Evolutionary conservation across 2,797 vertebrate species (phyloP), one percentile per base, ranked within the genome.

Genomic region (Hirundo rustica): DNA sequence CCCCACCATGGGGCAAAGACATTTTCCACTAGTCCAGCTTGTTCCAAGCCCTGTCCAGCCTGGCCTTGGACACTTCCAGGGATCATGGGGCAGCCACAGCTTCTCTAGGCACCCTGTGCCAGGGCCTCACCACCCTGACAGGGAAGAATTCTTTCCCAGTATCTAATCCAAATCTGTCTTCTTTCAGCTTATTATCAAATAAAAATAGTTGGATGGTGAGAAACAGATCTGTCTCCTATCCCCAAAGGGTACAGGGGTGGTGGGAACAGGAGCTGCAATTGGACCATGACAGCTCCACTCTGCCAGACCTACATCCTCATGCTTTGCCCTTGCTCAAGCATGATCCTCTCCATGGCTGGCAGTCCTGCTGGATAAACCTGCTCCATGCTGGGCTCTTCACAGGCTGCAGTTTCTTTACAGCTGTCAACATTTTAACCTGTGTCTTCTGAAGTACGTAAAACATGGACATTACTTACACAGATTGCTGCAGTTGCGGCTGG

Each of bases 21-120:
- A 38, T 1, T 0, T 72, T 7, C 48, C 40, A 54, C 15, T 23
- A 0, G 0, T 12, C 40, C 48, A 62, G 40, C 3, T 0, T 22
- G 18, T 9, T 38, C 48, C 79, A 17, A 38, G 47, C 0, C 18
- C 67, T 1, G 1, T 32, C 67, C n/a, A 54, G 0, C 40, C 57
- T 38, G 48, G n/a, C 40, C 40, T 62, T 18, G 67, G 48, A 7
- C 48, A 38, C 15, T 72, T 1, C 10, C 80, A 72, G 50, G 40
- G 29, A 23, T 40, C 21, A 47, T 44, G 48, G 58, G n/a, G 18
- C 68, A 72, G 67, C 15, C 67, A 62, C 48, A 83, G 19, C 50
- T 62, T 8, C 48, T 47, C 40, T 54, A 67, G n/a, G 18, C 50
- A 64, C 40, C 40, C 50, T 72, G 58, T 54, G 29, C 48, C 58